A percentile compares a stretch with the other conserved stretches of the same genome.
phyloP scores from a whole-genome alignment of 2,888 invertebrate genomes.

The Osmoderma eremita region DNA sequence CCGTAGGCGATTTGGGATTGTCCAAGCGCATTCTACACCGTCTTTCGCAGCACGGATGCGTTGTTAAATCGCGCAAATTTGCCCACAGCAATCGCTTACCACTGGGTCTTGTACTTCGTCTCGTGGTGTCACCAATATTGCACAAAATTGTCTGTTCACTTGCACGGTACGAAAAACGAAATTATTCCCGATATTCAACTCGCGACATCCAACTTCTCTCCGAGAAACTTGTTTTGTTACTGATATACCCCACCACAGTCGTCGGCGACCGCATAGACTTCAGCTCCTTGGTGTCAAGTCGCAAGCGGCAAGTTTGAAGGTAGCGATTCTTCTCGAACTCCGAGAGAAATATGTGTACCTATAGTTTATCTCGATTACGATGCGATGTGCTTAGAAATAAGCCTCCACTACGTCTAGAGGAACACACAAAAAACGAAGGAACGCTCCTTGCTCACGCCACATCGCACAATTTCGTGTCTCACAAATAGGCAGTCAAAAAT shows the following conservation, averaged over 20 bases:
- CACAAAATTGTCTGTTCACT: conserved; percentile 37
- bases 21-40: neutral
- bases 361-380: conserved; percentile 2
- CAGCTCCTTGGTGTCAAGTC: conserved; percentile 36
- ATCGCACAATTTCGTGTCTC: too few relatives aligned
- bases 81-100: conserved; percentile 13
- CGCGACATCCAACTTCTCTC: conserved; percentile 51
- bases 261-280: conserved; percentile 21
- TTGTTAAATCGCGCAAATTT: neutral
- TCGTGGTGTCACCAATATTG: conserved; percentile 12
- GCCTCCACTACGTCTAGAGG: too few relatives aligned
- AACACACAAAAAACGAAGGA: too few relatives aligned
- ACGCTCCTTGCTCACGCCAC: too few relatives aligned
- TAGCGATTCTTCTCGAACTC: conserved; percentile 26
- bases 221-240: conserved; percentile 54
- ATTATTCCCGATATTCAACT: conserved; percentile 39
- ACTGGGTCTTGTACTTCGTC: neutral
- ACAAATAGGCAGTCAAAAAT: too few relatives aligned
- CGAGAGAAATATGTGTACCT: too few relatives aligned
- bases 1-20: conserved; percentile 39
- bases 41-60: neutral
- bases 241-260: conserved; percentile 47
- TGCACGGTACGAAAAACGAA: conserved; percentile 38
- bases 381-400: neutral
- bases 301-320: conserved; percentile 52